phyloP scores from a whole-genome alignment of 1,140 invertebrate genomes.

The Pollicipes pollicipes region DNA sequence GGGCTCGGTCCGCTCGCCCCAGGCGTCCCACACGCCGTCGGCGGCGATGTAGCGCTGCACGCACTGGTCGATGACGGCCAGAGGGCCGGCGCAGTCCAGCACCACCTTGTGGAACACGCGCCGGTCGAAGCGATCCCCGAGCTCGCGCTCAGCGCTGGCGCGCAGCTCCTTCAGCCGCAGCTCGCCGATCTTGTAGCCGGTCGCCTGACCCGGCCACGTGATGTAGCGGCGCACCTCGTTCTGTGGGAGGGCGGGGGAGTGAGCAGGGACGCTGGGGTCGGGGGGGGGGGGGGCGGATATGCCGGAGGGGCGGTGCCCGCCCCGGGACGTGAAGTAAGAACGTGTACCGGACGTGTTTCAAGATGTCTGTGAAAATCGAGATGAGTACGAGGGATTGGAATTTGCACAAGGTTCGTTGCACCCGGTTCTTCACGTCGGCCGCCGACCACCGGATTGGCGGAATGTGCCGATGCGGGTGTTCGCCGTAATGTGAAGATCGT shows the following conservation, averaged over 20 bases:
- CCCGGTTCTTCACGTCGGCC: no score
- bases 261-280: no score
- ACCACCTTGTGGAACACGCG: slow-evolving; percentile 19
- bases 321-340: no score
- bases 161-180: slow-evolving; percentile 28
- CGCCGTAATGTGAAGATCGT: no score
- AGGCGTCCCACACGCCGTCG: neutral
- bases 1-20: neutral
- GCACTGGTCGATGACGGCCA: slow-evolving; percentile 16
- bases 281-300: no score
- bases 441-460: no score
- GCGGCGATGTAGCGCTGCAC: neutral
- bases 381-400: no score
- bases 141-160: slow-evolving; percentile 21
- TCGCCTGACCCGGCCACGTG: slow-evolving; percentile 31
- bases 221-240: slow-evolving; percentile 32
- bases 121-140: slow-evolving; percentile 23
- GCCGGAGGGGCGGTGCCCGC: no score
- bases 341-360: no score
- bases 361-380: no score
- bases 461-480: no score
- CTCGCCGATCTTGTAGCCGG: slow-evolving; percentile 32
- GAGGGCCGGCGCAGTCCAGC: slow-evolving; percentile 17
- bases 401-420: no score
- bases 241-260: neutral